Evolutionary conservation across 1,140 invertebrate species (phyloP).

Genomic region (Tetraneura akinire): DNA sequence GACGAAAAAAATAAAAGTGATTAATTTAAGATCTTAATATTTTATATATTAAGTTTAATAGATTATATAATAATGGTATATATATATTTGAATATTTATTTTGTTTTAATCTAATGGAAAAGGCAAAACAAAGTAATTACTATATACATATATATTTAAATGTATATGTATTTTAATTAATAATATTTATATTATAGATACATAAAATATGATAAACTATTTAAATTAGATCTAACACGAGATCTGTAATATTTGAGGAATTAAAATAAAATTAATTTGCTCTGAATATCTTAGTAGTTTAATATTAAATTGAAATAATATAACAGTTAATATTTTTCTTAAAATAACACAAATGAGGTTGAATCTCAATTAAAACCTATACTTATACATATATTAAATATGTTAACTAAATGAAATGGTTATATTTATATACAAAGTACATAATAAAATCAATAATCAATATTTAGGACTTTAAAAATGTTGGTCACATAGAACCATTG

Average conservation of each 20-base stretch:
- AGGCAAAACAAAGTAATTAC: background rate
- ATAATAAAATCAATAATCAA: slow-evolving; percentile 41
- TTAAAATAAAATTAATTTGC: background rate
- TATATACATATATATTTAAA: background rate
- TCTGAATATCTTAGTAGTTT: background rate
- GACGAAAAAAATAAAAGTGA: too few species aligned
- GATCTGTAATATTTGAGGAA: slow-evolving; percentile 2
- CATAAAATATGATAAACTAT: background rate
- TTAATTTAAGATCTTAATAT: too few species aligned
- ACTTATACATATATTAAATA: slow-evolving; percentile 35
- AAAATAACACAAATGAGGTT: slow-evolving; percentile 26
- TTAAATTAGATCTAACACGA: background rate
- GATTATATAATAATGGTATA: too few species aligned
- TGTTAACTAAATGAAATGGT: slow-evolving; percentile 43
- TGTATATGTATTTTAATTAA: too few species aligned
- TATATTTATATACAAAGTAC: slow-evolving; percentile 41
- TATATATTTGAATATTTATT: too few species aligned
- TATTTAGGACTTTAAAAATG: slow-evolving; percentile 36
- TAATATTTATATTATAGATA: background rate
- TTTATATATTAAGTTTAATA: too few species aligned
- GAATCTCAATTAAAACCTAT: slow-evolving; percentile 16
- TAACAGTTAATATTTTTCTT: slow-evolving; percentile 55
- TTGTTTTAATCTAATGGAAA: too few species aligned
- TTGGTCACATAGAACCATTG: slow-evolving; percentile 35
- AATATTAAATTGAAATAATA: background rate